Evolutionary conservation across 2,113 vertebrate species (phyloP).

Genomic region (Cyprichromis sp.): DNA sequence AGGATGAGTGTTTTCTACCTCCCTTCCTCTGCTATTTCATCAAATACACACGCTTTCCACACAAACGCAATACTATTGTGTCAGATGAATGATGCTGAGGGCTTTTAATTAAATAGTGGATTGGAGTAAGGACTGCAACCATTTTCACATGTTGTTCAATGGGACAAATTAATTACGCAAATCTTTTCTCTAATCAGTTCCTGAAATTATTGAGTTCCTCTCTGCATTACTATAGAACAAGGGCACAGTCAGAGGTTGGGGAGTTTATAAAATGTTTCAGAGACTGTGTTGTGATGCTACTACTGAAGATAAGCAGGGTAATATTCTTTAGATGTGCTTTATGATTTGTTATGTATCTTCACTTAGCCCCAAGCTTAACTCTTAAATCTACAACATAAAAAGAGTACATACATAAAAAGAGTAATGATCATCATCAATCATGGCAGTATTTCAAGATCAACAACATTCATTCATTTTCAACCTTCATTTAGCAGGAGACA

Average conservation of each 20-base stretch:
- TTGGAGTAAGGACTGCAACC: not conserved
- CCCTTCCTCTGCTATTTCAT: not conserved
- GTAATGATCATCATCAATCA: not conserved
- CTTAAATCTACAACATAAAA: not conserved
- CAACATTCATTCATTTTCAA: conserved; percentile 4
- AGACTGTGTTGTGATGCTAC: not conserved
- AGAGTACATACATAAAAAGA: not conserved
- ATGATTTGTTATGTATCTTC: not conserved
- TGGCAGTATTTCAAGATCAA: not conserved
- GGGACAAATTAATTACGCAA: conserved; percentile 17
- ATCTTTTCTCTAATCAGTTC: conserved; percentile 8
- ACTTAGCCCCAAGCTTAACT: not conserved
- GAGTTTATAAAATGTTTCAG: not conserved
- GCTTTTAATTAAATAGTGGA: conserved; percentile 31
- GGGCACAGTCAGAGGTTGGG: not conserved
- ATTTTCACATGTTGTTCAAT: conserved; percentile 14
- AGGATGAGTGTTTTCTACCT: not conserved
- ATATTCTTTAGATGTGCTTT: conserved; percentile 12
- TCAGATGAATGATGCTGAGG: conserved; percentile 12
- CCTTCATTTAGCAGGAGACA: conserved; percentile 10
- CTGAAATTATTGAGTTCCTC: conserved; percentile 23
- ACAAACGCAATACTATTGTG: not conserved
- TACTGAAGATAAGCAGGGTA: not conserved
- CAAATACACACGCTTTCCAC: not conserved
- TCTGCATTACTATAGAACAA: not conserved